Evolutionary conservation across 2,888 invertebrate species (phyloP), one percentile per base, ranked within the genome.

Genomic region (Caenorhabditis sinica): DNA sequence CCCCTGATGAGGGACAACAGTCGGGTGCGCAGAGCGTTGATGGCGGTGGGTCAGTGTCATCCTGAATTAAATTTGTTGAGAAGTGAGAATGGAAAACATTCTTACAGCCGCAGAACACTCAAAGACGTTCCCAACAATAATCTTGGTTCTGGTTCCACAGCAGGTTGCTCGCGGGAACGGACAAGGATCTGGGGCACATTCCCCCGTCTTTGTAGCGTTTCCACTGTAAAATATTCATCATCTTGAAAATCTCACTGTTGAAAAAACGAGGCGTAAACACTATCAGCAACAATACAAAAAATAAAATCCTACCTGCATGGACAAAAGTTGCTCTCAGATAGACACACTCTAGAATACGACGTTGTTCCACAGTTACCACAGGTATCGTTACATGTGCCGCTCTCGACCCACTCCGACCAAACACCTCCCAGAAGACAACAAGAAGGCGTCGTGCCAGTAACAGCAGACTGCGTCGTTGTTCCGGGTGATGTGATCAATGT

Each of bases 1-100:
- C 88, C 28, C 87, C 87, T n/a, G 76, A 56, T 8, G 84, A 76
- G 11, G 86, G 87, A 56, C 87, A 87, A 30, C 87, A 87, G 28
- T 75, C 77, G 2, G 75, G 49, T 6, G 73, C 74, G 56, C 86
- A 85, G 0, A 84, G 60, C 0, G 80, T 76, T 8, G 84, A 84
- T 23, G 84, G 80, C n/a, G 81, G 76, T n/a, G 72, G 66, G 20
- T 80, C 80, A 17, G 60, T 28, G 17, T 84, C 84, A 40, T 84
- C 84, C 80, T 81, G 36, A 53, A 4, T 13, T 0, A 36, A n/a
- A 20, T 40, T 20, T 11, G 0, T 11, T 20, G 8, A 49, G 3
- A 49, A 49, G 8, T n/a, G 1, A 49, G 15, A 11, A 3, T n/a
- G 1, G 2, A 2, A 36, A 36, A 9, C n/a, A 33, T 25, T 58